These are phyloP conservation scores for Anableps anableps DNA, from an alignment of 2,797 vertebrate genomes.

Conservation along the genomic window DNA sequence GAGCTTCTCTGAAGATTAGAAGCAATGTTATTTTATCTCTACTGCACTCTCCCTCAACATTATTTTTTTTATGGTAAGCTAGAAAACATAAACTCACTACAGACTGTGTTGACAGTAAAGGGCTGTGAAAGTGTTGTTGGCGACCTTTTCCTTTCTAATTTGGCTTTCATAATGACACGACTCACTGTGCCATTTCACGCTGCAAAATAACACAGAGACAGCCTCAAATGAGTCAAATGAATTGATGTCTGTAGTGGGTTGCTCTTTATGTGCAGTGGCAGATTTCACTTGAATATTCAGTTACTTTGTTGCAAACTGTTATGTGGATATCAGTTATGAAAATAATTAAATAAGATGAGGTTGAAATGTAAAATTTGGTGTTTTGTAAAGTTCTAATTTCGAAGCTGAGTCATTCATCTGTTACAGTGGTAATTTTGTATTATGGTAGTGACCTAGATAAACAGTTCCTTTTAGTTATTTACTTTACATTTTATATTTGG, in stretches of 20 bases:
- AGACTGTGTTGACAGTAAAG: conserved; percentile 24
- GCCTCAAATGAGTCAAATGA: not conserved
- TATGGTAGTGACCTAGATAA: conserved; percentile 1
- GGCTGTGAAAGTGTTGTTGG: conserved; percentile 34
- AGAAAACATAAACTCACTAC: conserved; percentile 14
- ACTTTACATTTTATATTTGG: not conserved
- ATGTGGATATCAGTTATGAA: not conserved
- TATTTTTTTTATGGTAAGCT: not conserved
- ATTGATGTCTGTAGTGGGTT: not conserved
- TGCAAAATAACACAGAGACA: not conserved
- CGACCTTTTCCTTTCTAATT: conserved; percentile 39
- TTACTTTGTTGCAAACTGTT: not conserved
- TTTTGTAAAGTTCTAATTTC: not conserved
- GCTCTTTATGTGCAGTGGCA: not conserved
- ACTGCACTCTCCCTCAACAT: not conserved
- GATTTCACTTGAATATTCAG: not conserved
- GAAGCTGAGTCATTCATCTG: not conserved
- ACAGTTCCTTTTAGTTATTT: not conserved
- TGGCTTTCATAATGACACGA: conserved; percentile 9
- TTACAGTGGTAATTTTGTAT: not conserved
- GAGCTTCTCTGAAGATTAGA: not conserved
- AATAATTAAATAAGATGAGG: not conserved
- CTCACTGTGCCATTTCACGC: conserved; percentile 1
- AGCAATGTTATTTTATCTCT: not conserved
- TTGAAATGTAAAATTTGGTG: not conserved